Base-by-base conservation (phyloP, 2,797 vertebrate species). In the Epinephelus malabaricus region DNA sequence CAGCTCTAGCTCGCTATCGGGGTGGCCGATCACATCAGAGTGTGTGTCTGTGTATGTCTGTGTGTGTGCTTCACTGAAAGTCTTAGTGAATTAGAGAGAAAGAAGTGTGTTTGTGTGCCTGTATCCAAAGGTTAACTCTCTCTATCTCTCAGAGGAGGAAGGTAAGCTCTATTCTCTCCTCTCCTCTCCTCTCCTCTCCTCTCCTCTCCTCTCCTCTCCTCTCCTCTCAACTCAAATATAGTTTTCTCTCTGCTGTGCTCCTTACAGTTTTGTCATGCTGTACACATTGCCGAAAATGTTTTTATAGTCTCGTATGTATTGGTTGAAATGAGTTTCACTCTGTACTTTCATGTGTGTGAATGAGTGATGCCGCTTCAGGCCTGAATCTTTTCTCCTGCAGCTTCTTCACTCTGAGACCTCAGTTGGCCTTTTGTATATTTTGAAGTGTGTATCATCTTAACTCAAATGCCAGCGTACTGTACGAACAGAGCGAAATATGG, bases 1-100 rank as follows among this genome's bases (percentile, higher is more conserved):
- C 80, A 68, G 83, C 74, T 87, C 82, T 81, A 84, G 77, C 63
- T 88, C 47, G 59, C 87, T 92, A 87, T 91, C 84, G 65, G 89
- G 91, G 90, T 89, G 92, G 91, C 86, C 84, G 88, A 93, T 92
- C 91, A 88, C 89, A 89, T 93, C 86, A 84, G 71, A 65, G 83
- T 85, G 75, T 76, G 76, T 72, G 15, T 69, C 79, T 6, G 78
- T 43, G 63, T 69, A 73, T 74, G 75, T 50, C 53, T 30, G 27
- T 30, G 72, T 64, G 49, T 78, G 54, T 73, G n/a, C 51, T 77
- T 79, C 60, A 75, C 17, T 73, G 51, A 73, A 76, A 69, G 70
- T 79, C 78, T 67, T 40, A 66, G 62, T 76, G 82, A 86, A 78
- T 82, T 75, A 69, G 25, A 69, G 58, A 74, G 77, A 70, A 75